These are phyloP conservation scores for Diglossa brunneiventris DNA, from an alignment of 2,113 vertebrate species.

Conservation along the genomic window DNA sequence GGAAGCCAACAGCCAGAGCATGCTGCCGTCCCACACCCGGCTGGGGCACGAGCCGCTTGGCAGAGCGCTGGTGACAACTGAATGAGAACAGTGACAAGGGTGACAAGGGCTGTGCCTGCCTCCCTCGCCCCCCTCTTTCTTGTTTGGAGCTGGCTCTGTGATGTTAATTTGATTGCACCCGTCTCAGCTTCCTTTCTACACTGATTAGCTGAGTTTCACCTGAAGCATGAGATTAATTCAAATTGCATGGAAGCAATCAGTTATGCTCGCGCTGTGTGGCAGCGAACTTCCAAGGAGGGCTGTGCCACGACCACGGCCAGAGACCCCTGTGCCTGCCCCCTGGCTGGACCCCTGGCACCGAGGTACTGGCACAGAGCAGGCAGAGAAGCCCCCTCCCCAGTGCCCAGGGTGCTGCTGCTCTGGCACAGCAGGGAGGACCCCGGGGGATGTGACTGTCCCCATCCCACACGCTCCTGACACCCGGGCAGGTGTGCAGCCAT, in stretches of 20 bases:
- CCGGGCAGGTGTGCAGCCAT: not conserved
- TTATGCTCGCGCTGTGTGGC: not conserved
- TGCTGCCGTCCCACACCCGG: not conserved
- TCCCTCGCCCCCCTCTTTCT: slow-evolving; percentile 23
- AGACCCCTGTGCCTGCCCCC: not conserved
- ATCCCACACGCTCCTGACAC: not conserved
- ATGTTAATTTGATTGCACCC: slow-evolving; percentile 73
- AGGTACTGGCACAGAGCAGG: not conserved
- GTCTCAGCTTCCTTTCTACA: slow-evolving; percentile 68
- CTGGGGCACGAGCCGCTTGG: not conserved
- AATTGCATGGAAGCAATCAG: slow-evolving; percentile 69
- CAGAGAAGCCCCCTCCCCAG: not conserved
- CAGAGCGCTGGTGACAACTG: not conserved
- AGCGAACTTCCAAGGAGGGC: not conserved
- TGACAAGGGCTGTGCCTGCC: slow-evolving; percentile 13
- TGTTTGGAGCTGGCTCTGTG: slow-evolving; percentile 52
- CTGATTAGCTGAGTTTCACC: slow-evolving; percentile 76
- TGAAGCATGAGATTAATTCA: slow-evolving; percentile 76
- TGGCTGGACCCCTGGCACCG: rapidly evolving
- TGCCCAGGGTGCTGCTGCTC: not conserved
- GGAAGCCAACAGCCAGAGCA: not conserved
- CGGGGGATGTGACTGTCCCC: rapidly evolving
- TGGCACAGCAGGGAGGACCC: rapidly evolving
- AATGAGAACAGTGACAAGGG: slow-evolving; percentile 32
- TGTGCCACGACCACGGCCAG: rapidly evolving